Percentiles rank a stretch among this genome's conserved stretches.
Conservation (phyloP, 2,888 invertebrate species). For the Napeogenes sylphis region DNA sequence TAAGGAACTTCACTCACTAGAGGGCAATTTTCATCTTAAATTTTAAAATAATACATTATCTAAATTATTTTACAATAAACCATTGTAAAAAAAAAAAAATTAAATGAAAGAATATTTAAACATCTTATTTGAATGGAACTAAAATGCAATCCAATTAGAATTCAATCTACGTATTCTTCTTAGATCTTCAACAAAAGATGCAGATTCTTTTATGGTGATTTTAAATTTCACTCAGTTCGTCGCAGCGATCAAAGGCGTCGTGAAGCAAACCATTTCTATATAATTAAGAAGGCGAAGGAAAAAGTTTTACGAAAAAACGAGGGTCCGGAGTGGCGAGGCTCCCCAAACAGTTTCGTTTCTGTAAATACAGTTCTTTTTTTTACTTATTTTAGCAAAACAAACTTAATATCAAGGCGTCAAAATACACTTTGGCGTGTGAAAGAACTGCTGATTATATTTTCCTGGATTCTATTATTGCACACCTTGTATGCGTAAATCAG, state of each 20-base stretch:
- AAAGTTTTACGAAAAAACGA: slow-evolving; percentile 69
- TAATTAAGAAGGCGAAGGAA: slow-evolving; percentile 69
- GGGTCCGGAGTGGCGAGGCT: slow-evolving; percentile 61
- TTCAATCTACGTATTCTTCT: slow-evolving; percentile 7
- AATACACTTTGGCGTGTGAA: slow-evolving; percentile 40
- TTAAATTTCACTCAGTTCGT: slow-evolving; percentile 44
- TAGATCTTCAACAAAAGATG: slow-evolving; percentile 13
- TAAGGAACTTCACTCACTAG: too few relatives aligned
- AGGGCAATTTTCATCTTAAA: too few relatives aligned
- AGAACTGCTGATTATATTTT: slow-evolving; percentile 64
- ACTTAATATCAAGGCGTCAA: slow-evolving; percentile 42
- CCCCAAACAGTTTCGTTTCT: slow-evolving; percentile 70
- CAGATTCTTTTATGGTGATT: slow-evolving; percentile 18
- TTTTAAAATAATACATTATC: too few relatives aligned
- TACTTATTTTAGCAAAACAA: slow-evolving; percentile 41
- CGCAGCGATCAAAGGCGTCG: slow-evolving; percentile 56
- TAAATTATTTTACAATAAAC: not conserved
- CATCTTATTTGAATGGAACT: slow-evolving; percentile 19
- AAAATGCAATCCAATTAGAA: slow-evolving; percentile 20
- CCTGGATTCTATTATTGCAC: slow-evolving; percentile 75
- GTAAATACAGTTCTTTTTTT: slow-evolving; percentile 57
- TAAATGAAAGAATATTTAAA: slow-evolving; percentile 6
- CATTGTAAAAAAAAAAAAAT: not conserved
- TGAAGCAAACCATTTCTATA: slow-evolving; percentile 73
- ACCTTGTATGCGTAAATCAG: slow-evolving; percentile 79